Percentiles rank a stretch among this genome's conserved stretches.
These are phyloP conservation scores for Nannoperca obscura DNA, from an alignment of 2,797 vertebrate genomes.

Conservation along the genomic window DNA sequence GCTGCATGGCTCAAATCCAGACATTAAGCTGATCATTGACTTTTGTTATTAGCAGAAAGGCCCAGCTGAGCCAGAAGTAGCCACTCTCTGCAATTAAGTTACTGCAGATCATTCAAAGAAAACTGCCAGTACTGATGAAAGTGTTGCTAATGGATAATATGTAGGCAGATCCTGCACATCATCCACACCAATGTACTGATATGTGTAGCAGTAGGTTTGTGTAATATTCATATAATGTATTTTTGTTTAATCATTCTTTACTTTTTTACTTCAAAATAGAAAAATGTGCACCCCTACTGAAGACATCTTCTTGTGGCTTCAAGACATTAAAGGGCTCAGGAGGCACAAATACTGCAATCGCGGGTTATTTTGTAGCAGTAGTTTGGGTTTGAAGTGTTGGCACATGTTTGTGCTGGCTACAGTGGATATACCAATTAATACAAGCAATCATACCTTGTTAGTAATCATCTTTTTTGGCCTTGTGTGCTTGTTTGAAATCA, in stretches of 20 bases:
- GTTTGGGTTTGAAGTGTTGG: background rate
- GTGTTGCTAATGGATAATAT: slow-evolving; percentile 32
- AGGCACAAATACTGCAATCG: background rate
- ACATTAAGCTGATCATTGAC: slow-evolving; percentile 64
- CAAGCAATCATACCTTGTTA: background rate
- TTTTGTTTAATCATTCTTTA: background rate
- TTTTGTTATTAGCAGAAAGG: slow-evolving; percentile 76
- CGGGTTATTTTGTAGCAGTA: background rate
- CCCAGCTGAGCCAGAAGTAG: slow-evolving; percentile 52
- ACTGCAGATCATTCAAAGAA: slow-evolving; percentile 56
- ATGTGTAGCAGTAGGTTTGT: background rate
- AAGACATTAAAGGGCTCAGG: background rate
- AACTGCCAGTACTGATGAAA: slow-evolving; percentile 18
- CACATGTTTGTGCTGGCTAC: background rate
- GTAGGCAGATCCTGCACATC: slow-evolving; percentile 17
- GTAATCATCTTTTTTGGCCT: background rate
- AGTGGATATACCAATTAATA: background rate
- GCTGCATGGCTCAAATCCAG: slow-evolving; percentile 55
- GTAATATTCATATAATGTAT: background rate
- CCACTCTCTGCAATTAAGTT: slow-evolving; percentile 73
- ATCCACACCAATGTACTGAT: background rate
- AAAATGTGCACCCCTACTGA: background rate
- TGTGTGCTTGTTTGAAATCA: slow-evolving; percentile 53
- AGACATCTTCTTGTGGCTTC: background rate
- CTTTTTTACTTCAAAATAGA: background rate